phyloP scores from a whole-genome alignment of 2,888 invertebrate species.

The Chymomyza caudatula region DNA sequence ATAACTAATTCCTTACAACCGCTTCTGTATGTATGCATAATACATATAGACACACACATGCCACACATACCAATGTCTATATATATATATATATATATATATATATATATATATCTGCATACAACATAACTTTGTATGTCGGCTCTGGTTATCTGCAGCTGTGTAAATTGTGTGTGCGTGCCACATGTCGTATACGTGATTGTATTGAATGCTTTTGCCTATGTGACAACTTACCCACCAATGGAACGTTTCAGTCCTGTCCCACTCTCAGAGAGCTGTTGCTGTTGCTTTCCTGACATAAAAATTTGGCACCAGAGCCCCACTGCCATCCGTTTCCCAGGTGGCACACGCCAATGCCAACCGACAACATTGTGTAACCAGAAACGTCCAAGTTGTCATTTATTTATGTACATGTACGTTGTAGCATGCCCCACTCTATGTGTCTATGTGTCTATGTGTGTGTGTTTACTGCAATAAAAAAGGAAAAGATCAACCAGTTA shows the following conservation, averaged over 20 bases:
- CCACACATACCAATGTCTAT: not conserved
- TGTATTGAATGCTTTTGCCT: slow-evolving; percentile 3
- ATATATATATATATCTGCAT: too few relatives aligned
- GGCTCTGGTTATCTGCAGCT: not conserved
- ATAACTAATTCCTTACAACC: slow-evolving; percentile 1
- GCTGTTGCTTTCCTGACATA: too few relatives aligned
- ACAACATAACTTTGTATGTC: not conserved
- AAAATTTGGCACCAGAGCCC: not conserved
- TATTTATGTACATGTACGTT: not conserved
- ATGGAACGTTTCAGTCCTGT: too few relatives aligned
- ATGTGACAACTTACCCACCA: not conserved
- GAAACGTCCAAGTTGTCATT: not conserved
- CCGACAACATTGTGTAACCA: not conserved
- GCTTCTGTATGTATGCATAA: not conserved
- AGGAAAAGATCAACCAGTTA: not conserved
- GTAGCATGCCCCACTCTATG: not conserved
- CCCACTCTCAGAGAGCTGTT: too few relatives aligned
- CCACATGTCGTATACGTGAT: not conserved
- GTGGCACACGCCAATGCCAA: too few relatives aligned
- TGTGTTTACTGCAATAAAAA: not conserved
- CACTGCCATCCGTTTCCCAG: not conserved
- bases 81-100: too few relatives aligned
- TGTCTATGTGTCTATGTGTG: too few relatives aligned
- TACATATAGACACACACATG: not conserved
- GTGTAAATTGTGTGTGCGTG: not conserved